Evolutionary conservation across 2,888 invertebrate genomes (phyloP).

Genomic region (Cephonodes hylas): DNA sequence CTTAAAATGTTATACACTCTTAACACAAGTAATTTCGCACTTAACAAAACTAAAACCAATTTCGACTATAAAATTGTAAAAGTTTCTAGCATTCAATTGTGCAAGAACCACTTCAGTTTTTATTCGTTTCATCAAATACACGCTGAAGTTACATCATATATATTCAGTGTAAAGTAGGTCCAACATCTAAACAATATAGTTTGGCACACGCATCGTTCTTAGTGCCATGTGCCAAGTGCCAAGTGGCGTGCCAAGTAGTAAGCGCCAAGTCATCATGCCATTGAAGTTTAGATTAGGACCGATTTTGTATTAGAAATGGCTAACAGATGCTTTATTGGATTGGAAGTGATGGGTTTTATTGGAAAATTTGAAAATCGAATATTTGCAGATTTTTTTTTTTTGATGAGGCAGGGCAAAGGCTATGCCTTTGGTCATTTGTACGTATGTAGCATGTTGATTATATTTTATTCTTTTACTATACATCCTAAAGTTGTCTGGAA

Average conservation of each 20-base stretch:
- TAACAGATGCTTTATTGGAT: conserved; percentile 1
- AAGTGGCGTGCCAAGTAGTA: conserved; percentile 16
- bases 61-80: not conserved
- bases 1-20: conserved; percentile 12
- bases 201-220: conserved; percentile 35
- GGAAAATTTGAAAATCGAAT: too few relatives aligned
- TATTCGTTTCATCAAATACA: conserved; percentile 13
- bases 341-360: not conserved
- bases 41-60: not conserved
- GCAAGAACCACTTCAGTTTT: too few relatives aligned
- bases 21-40: not conserved
- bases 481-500: too few relatives aligned
- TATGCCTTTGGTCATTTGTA: too few relatives aligned
- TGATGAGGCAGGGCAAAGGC: too few relatives aligned
- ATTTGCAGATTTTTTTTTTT: too few relatives aligned
- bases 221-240: conserved; percentile 31
- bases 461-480: too few relatives aligned
- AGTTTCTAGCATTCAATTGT: not conserved
- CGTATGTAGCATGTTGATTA: too few relatives aligned
- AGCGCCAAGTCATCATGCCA: conserved; percentile 42
- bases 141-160: conserved; percentile 42
- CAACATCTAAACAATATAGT: conserved; percentile 41
- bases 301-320: conserved; percentile 12
- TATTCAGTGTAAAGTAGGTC: conserved; percentile 25
- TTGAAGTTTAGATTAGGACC: conserved; percentile 23